Evolutionary conservation across 2,888 invertebrate species (phyloP).

Genomic region (Notodonta ziczac): DNA sequence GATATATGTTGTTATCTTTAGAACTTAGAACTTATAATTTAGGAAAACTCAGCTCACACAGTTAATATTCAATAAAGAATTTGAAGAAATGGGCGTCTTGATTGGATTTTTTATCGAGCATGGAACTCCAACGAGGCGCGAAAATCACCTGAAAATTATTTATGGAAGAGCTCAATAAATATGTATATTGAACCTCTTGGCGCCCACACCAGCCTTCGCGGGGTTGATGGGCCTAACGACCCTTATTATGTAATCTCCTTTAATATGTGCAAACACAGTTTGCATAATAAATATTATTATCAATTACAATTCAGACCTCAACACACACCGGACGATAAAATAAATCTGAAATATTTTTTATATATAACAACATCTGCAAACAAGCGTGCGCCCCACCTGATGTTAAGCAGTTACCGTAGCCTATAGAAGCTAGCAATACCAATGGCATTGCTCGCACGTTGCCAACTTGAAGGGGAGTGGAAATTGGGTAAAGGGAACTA

Average conservation of each 20-base stretch:
- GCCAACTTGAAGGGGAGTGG: no score
- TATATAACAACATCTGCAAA: no score
- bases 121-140: neutral
- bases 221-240: constrained; percentile 29
- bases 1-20: no score
- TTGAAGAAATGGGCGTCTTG: neutral
- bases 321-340: no score
- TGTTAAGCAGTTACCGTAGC: no score
- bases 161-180: constrained; percentile 26
- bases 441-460: no score
- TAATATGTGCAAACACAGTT: constrained; percentile 34
- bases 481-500: no score
- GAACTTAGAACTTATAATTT: neutral
- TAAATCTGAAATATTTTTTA: no score
- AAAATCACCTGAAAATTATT: constrained; percentile 14
- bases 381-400: no score
- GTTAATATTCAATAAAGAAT: neutral
- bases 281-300: constrained; percentile 2
- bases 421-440: no score
- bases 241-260: constrained; percentile 27
- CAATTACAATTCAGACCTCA: neutral
- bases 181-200: constrained; percentile 28
- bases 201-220: constrained; percentile 25
- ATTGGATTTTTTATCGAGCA: neutral
- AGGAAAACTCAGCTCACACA: neutral